Evolutionary conservation across 2,797 vertebrate genomes (phyloP), one percentile per base, ranked within the genome.

Genomic region (Selene dorsalis): DNA sequence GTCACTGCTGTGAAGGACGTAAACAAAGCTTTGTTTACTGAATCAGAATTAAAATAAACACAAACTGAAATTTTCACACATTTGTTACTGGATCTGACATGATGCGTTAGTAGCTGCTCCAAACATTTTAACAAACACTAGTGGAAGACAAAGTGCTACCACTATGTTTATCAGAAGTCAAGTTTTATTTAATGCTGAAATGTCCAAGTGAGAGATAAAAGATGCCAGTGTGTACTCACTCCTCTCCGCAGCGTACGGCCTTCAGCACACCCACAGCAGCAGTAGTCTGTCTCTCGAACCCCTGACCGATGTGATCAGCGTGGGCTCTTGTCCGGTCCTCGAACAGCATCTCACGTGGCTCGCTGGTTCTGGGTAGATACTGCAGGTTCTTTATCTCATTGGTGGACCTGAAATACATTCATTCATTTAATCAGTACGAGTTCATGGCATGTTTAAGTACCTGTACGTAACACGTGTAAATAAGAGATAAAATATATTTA

Each of bases 381-480:
- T 99, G 98, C 87, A 99, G 93, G 93, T 99, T 99, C 96, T 99
- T 99, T 76, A 99, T 99, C 95, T 99, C 98, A 95, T 99, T 99
- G 95, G 97, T 99, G 89, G 97, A 98, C 96, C 98, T 99, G 91
- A 72, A 88, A 84, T 6, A 59, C 6, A 80, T 80, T 47, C 4
- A 69, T 77, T 71, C 28, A 63, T 10, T 38, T 28, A 22, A 58
- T 78, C 58, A 83, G 16, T 24, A 35, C 24, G 32, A 32, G 16
- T 60, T 55, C 0, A 17, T 3, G 20, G 26, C 28, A 28, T 55
- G 22, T 13, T 13, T 5, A 59, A 17, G 32, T 24, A 48, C 11
- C 4, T 56, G 48, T 39, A 20, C 1, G 17, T 5, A 3, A 9
- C 30, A 64, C 28, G 32, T 65, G 30, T 32, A 20, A 18, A 10